Conservation (phyloP, 2,888 invertebrate genomes). For the Drosophila colorata region DNA sequence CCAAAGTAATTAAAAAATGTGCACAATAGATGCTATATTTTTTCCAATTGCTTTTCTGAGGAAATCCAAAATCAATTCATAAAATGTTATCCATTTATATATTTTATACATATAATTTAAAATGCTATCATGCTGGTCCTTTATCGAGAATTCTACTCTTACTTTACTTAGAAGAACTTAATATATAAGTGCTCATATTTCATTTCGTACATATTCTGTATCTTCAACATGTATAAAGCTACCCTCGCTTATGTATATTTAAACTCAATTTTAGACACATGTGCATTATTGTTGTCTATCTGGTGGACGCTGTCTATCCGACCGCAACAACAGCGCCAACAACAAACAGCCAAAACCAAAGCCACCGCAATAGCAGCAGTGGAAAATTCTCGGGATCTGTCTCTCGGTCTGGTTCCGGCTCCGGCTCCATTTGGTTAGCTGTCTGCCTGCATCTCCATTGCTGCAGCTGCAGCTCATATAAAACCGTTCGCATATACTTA, state of each 20-base stretch:
- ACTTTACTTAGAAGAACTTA: no score
- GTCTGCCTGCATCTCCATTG: constrained; percentile 50
- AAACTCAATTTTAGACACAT: constrained; percentile 79
- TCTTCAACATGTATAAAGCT: background rate
- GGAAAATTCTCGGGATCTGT: constrained; percentile 43
- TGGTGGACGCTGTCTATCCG: constrained; percentile 74
- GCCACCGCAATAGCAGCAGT: constrained; percentile 69
- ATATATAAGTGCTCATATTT: no score
- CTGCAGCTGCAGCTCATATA: constrained; percentile 70
- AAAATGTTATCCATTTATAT: no score
- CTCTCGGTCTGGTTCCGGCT: constrained; percentile 17
- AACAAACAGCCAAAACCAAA: constrained; percentile 69
- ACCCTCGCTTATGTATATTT: constrained; percentile 67
- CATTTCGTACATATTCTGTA: background rate
- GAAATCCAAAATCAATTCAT: no score
- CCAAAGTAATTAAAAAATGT: no score
- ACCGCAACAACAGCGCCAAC: constrained; percentile 77
- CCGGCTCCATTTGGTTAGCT: constrained; percentile 34
- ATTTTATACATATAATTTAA: no score
- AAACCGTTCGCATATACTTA: constrained; percentile 71
- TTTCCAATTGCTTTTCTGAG: no score
- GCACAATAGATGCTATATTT: no score
- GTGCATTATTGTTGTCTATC: constrained; percentile 80
- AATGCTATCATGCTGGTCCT: no score
- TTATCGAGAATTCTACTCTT: no score